phyloP scores from a whole-genome alignment of 1,140 invertebrate species.

The Aphidius ervi region DNA sequence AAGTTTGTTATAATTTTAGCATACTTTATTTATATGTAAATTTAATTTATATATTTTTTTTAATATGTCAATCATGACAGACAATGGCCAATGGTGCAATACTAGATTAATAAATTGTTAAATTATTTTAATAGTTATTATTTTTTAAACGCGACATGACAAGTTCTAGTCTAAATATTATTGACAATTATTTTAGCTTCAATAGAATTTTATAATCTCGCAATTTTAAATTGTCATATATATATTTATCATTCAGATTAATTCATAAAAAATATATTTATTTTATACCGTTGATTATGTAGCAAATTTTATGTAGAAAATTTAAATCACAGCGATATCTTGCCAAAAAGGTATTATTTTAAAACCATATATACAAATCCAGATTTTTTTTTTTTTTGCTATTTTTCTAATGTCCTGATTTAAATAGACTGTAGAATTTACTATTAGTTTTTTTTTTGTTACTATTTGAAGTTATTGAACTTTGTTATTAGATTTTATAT shows the following conservation, averaged over 20 bases:
- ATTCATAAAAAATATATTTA: background rate
- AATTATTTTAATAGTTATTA: conserved; percentile 12
- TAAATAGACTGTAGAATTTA: conserved; percentile 1
- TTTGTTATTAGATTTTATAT: background rate
- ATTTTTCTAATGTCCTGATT: conserved; percentile 8
- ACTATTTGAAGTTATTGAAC: background rate
- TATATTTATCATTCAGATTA: too few relatives aligned
- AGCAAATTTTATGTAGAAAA: conserved; percentile 3
- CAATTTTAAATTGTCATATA: too few relatives aligned
- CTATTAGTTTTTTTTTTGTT: background rate
- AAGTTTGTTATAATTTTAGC: background rate
- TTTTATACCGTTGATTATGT: conserved; percentile 6
- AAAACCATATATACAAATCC: background rate
- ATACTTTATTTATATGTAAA: conserved; percentile 17
- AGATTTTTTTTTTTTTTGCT: conserved; percentile 24
- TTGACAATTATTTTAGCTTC: background rate
- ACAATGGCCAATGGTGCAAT: conserved; percentile 39
- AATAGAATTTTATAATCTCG: too few relatives aligned
- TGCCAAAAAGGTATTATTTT: conserved; percentile 38
- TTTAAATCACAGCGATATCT: conserved; percentile 30
- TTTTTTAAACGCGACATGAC: background rate
- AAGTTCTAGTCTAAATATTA: conserved; percentile 16
- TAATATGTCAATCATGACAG: background rate
- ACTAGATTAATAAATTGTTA: conserved; percentile 21
- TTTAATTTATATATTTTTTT: conserved; percentile 9